Conservation (phyloP, 2,888 invertebrate genomes). For the Eupeodes luniger region DNA sequence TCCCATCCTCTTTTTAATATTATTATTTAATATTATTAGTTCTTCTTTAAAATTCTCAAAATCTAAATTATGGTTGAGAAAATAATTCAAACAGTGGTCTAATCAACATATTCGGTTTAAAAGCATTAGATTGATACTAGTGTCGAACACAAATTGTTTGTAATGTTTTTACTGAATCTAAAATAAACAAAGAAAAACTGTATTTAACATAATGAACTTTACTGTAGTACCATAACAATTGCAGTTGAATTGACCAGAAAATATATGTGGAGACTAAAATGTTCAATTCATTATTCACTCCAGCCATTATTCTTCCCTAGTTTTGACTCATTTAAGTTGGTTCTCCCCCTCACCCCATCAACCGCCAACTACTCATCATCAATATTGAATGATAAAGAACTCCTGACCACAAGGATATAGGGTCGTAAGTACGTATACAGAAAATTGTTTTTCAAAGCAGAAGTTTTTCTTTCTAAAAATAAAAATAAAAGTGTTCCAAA, state of each 20-base stretch:
- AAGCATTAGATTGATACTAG: too few species aligned
- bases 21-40: too few species aligned
- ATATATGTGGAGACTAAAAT: slow-evolving; percentile 9
- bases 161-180: too few species aligned
- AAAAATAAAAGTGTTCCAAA: slow-evolving; percentile 20
- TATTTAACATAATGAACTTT: background rate
- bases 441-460: slow-evolving; percentile 19
- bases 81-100: too few species aligned
- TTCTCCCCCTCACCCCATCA: background rate
- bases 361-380: background rate
- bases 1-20: too few species aligned
- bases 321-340: slow-evolving; percentile 39
- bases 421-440: background rate
- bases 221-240: slow-evolving; percentile 52
- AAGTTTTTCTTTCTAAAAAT: slow-evolving; percentile 28
- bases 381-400: slow-evolving; percentile 15
- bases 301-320: slow-evolving; percentile 41
- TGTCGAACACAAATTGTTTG: too few species aligned
- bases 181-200: background rate
- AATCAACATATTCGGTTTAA: too few species aligned
- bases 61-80: too few species aligned
- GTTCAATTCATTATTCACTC: slow-evolving; percentile 69
- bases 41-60: too few species aligned
- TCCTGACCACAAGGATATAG: background rate
- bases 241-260: slow-evolving; percentile 36